Conservation (phyloP, 2,888 invertebrate genomes). For the Cotesia congregata region DNA sequence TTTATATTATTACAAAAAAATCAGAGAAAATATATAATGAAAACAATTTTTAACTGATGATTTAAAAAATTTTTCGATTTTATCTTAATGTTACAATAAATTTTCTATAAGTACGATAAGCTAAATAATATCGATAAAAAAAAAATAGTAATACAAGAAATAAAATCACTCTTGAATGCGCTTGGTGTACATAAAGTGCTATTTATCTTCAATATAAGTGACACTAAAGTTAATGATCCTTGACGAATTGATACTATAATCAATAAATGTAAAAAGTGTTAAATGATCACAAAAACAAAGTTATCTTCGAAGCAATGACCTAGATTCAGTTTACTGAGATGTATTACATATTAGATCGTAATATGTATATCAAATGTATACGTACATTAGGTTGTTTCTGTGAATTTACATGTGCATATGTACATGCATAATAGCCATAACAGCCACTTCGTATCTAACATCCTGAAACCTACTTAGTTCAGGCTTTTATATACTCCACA, state of each 20-base stretch:
- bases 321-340: not conserved
- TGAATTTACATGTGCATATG: not conserved
- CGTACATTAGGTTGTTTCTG: not conserved
- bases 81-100: not conserved
- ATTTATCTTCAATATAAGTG: not conserved
- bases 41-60: too few species aligned
- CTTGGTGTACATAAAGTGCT: not conserved
- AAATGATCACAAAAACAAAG: conserved; percentile 42
- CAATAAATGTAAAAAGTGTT: conserved; percentile 19
- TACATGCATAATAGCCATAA: conserved; percentile 18
- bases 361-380: not conserved
- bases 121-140: not conserved
- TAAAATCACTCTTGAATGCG: not conserved
- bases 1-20: too few species aligned
- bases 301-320: conserved; percentile 41
- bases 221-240: conserved; percentile 24
- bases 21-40: too few species aligned
- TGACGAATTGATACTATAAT: conserved; percentile 32
- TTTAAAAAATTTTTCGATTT: not conserved
- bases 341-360: conserved; percentile 2
- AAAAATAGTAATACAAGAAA: not conserved
- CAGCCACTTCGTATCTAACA: conserved; percentile 1
- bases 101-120: not conserved
- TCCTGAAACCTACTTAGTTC: not conserved
- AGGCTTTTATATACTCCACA: not conserved